phyloP scores from a whole-genome alignment of 1,140 invertebrate species.

The Agrilus planipennis region DNA sequence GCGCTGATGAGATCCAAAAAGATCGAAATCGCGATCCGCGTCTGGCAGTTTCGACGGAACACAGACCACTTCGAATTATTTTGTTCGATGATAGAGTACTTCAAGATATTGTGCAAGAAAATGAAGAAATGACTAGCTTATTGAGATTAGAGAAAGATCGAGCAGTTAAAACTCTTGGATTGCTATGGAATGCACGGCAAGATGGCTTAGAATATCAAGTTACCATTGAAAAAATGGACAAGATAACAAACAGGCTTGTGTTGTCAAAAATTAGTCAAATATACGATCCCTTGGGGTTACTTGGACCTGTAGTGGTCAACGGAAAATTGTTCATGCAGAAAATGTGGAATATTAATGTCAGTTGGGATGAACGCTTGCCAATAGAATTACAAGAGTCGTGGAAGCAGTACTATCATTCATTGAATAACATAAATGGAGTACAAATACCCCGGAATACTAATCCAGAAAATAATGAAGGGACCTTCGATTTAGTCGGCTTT shows the following conservation, averaged over 20 bases:
- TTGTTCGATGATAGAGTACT: no score
- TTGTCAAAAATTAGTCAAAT: conserved; percentile 16
- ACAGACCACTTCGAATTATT: no score
- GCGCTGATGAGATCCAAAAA: no score
- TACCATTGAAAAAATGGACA: not conserved
- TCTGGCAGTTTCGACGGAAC: no score
- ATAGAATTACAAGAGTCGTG: not conserved
- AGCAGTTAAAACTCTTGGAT: conserved; percentile 7
- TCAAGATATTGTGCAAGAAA: no score
- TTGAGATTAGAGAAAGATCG: no score
- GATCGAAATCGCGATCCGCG: no score
- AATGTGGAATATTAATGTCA: conserved; percentile 19
- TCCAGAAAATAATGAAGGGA: not conserved
- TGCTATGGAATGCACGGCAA: not conserved
- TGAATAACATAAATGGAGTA: not conserved
- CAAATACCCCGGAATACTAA: not conserved
- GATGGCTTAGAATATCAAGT: not conserved
- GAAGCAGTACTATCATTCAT: not conserved
- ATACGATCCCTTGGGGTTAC: conserved; percentile 16
- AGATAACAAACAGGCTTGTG: conserved; percentile 17
- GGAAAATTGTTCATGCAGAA: conserved; percentile 26
- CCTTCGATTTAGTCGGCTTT: conserved; percentile 19
- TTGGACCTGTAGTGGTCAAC: conserved; percentile 15
- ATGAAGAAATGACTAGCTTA: no score
- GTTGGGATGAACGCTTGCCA: conserved; percentile 20